These are phyloP conservation scores for Spinibarbus caldwelli DNA, from an alignment of 2,797 vertebrate genomes.

Conservation along the genomic window DNA sequence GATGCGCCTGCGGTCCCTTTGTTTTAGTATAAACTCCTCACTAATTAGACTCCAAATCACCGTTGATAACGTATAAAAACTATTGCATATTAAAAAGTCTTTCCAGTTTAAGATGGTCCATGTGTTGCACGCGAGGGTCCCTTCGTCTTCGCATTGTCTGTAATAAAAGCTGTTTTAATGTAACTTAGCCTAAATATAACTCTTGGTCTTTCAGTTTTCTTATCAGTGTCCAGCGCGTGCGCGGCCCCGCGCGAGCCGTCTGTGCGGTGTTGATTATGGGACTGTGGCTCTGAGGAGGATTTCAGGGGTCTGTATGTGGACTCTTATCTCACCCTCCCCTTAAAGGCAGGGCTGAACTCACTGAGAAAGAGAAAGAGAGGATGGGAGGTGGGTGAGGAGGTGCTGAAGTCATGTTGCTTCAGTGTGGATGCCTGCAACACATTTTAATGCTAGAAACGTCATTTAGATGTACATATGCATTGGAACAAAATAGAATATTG, in stretches of 20 bases:
- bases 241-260: conserved; percentile 69
- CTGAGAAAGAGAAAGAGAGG: conserved; percentile 9
- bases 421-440: not conserved
- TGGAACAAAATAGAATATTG: not conserved
- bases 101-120: conserved; percentile 4
- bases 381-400: conserved; percentile 18
- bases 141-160: conserved; percentile 5
- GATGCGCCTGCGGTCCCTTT: not conserved
- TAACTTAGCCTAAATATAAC: conserved; percentile 15
- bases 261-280: conserved; percentile 77
- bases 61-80: not conserved
- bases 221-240: conserved; percentile 72
- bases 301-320: conserved; percentile 44
- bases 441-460: not conserved
- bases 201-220: conserved; percentile 62
- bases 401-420: not conserved
- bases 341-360: conserved; percentile 53
- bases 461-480: too few relatives aligned
- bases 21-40: conserved; percentile 2
- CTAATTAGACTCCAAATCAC: not conserved
- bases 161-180: conserved; percentile 10
- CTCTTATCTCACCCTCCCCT: conserved; percentile 65
- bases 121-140: not conserved
- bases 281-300: conserved; percentile 50
- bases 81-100: not conserved